Conservation (phyloP, 2,888 invertebrate genomes). For the Lasioglossum malachurum region DNA sequence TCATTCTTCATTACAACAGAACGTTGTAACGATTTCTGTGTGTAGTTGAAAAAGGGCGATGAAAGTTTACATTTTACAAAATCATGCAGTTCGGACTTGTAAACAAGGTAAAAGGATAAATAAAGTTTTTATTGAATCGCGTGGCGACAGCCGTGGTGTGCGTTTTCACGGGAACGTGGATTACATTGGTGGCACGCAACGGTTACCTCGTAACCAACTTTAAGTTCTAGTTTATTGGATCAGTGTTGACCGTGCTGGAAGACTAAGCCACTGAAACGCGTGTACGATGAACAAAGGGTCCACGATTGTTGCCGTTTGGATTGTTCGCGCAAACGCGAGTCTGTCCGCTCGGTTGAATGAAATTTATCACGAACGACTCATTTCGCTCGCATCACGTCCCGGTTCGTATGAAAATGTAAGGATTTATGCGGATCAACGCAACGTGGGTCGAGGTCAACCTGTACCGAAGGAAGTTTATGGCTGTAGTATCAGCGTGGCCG, state of each 20-base stretch:
- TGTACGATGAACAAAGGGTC: conserved; percentile 28
- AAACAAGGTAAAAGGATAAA: background rate
- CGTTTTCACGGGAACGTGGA: background rate
- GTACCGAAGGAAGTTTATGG: conserved; percentile 21
- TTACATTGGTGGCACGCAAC: conserved; percentile 12
- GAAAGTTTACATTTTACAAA: background rate
- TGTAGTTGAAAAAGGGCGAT: background rate
- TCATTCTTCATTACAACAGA: background rate
- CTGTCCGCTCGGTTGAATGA: background rate
- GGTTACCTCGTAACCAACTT: conserved; percentile 52
- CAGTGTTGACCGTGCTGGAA: conserved; percentile 39
- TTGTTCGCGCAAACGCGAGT: background rate
- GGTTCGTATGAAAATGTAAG: conserved; percentile 15
- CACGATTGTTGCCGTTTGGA: conserved; percentile 11
- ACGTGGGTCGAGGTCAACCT: background rate
- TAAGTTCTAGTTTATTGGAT: conserved; percentile 67
- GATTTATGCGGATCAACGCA: conserved; percentile 21
- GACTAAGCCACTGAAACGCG: conserved; percentile 44
- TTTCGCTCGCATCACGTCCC: background rate
- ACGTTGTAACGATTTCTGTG: background rate
- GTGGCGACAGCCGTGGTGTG: background rate
- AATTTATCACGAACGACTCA: conserved; percentile 29
- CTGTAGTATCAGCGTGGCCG: background rate
- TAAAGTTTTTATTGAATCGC: background rate
- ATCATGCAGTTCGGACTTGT: background rate